Evolutionary conservation across 2,113 vertebrate genomes (phyloP), one percentile per base, ranked within the genome.

Genomic region (Lethenteron camtschaticum): DNA sequence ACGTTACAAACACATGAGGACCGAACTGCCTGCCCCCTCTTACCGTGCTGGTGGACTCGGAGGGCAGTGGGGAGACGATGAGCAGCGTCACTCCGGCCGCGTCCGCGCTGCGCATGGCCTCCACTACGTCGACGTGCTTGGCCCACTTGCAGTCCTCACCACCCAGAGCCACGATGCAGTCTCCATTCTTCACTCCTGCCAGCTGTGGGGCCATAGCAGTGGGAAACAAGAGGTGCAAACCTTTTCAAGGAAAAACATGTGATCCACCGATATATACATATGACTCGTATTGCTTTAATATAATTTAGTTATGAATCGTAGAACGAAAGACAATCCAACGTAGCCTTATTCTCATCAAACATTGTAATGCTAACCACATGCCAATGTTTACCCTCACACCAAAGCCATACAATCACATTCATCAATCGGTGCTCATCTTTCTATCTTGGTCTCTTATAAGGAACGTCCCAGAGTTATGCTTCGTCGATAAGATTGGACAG

Each of bases 121-220:
- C 81, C 60, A 94, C 87, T 56, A 96, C 87, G 58, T 92, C 85
- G 0, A 79, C 77, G 0, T 91, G 90, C 74, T 84, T 86, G 72
- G 85, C 80, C 89, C 90, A 94, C 74, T 77, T 82, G 79, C 85
- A 91, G 8, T 90, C 86, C 70, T 79, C 74, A 18, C 82, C 82
- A 0, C 85, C 81, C 73, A 95, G 80, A 0, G 84, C 83, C 69
- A 91, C 81, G 1, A 96, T 88, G 76, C 90, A 95, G 78, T 92
- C 86, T 0, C 89, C 89, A 18, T 89, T 84, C 71, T 81, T 80
- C 56, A 96, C 79, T 2, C 90, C 88, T 0, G 86, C 86, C 18
- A 80, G 82, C 90, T 96, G 75, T 0, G 10, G 72, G 55, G 16
- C 13, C 13, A 63, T 16, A 66, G 24, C n/a, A 66, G 24, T 16